A percentile compares a stretch with the other conserved stretches of the same genome.
Evolutionary conservation across 2,797 vertebrate genomes (phyloP).

Genomic region (Acrossocheilus fasciatus): DNA sequence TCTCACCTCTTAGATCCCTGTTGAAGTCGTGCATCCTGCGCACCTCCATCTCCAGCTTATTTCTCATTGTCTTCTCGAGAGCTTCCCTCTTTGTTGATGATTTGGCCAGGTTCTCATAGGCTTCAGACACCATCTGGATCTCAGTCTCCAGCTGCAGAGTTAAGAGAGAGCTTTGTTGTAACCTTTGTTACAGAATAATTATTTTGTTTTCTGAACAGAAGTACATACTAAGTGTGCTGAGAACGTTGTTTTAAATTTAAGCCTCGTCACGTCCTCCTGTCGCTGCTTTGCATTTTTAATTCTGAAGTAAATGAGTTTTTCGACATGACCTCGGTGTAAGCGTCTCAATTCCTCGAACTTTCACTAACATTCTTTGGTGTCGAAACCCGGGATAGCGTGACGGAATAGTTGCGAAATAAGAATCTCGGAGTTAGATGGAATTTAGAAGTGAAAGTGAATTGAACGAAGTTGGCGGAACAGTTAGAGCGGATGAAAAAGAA

Average conservation of each 20-base stretch:
- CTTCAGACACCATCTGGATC: slow-evolving; percentile 96
- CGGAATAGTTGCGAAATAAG: not conserved
- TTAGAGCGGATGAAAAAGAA: not conserved
- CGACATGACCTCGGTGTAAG: not conserved
- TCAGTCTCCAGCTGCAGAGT: slow-evolving; percentile 90
- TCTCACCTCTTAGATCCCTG: slow-evolving; percentile 94
- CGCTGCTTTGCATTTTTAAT: not conserved
- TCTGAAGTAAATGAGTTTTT: too few relatives aligned
- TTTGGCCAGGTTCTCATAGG: slow-evolving; percentile 96
- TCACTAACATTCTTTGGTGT: not conserved
- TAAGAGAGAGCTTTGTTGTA: not conserved
- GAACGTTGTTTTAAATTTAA: not conserved
- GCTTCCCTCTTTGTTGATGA: slow-evolving; percentile 94
- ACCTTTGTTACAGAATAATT: too few relatives aligned
- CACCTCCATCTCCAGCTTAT: slow-evolving; percentile 96
- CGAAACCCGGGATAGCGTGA: not conserved
- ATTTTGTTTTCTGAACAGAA: not conserved
- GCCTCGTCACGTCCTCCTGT: not conserved
- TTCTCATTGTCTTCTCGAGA: slow-evolving; percentile 98
- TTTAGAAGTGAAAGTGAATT: not conserved
- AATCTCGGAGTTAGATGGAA: not conserved
- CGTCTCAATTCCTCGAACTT: not conserved
- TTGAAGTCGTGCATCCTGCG: slow-evolving; percentile 98
- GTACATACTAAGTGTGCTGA: not conserved
- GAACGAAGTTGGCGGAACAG: not conserved